These are phyloP conservation scores for Polylopha cassiicola DNA, from an alignment of 2,888 invertebrate genomes.

Conservation along the genomic window DNA sequence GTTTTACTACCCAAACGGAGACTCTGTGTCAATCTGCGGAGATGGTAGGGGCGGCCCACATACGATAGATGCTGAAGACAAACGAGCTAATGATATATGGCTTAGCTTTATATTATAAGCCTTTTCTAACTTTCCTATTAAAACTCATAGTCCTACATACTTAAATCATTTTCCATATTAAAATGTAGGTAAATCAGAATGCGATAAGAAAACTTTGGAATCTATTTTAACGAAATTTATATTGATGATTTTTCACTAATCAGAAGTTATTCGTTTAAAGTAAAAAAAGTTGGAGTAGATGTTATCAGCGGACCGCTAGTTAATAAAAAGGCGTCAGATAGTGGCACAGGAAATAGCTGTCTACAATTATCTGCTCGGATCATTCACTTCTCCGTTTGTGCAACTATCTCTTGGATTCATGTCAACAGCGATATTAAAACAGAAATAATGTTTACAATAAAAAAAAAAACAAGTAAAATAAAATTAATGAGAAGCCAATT, in stretches of 20 bases:
- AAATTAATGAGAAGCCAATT: too few relatives aligned
- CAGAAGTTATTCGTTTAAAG: too few relatives aligned
- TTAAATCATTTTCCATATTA: too few relatives aligned
- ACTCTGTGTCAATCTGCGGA: conserved; percentile 5
- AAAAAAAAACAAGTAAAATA: background rate
- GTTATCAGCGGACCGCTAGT: conserved; percentile 26
- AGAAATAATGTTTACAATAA: background rate
- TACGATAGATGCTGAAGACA: conserved; percentile 44
- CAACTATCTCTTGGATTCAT: too few relatives aligned
- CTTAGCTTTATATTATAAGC: conserved; percentile 34
- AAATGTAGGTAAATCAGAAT: too few relatives aligned
- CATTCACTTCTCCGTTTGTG: conserved; percentile 30
- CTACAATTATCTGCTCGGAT: conserved; percentile 53
- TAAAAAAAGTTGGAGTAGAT: conserved; percentile 8
- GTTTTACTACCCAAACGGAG: background rate
- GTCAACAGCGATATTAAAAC: background rate
- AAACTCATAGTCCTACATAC: too few relatives aligned
- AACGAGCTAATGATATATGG: conserved; percentile 61
- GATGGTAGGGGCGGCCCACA: conserved; percentile 50
- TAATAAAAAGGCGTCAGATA: conserved; percentile 55
- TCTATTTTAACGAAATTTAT: background rate
- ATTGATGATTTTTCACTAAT: too few relatives aligned
- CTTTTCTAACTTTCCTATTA: conserved; percentile 35
- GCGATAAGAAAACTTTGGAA: too few relatives aligned
- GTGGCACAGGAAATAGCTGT: conserved; percentile 68